Evolutionary conservation across 2,888 invertebrate species (phyloP), one percentile per base, ranked within the genome.

Genomic region (Parochlus steinenii): DNA sequence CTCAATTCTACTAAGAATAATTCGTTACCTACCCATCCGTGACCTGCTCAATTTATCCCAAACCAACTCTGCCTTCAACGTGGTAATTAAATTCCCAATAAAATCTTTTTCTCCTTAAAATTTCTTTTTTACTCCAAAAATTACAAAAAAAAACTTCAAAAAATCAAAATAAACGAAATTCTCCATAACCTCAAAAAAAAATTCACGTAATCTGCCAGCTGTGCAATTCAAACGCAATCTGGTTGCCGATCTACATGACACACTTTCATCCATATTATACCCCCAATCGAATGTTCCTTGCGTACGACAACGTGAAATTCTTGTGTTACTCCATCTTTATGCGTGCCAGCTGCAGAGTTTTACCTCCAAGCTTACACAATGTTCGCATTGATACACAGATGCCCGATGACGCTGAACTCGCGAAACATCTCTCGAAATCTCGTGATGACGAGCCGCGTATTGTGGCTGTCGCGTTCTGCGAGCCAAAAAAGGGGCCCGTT

Each of bases 191-290:
- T 16, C 10, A n/a, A 6, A 26, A 26, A 26, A 8, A 26, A 26
- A 3, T 31, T 31, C 4, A 12, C 14, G 20, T 5, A 2, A 19
- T 27, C 15, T 7, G 5, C 11, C 16, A 42, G 42, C 34, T 41
- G 29, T 41, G 30, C 22, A 40, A 37, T 32, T 25, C 22, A 8
- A 40, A 42, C 27, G 34, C 28, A 8, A 25, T 41, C 7, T 42
- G 42, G 42, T 36, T 41, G 12, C 11, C 19, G 11, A 37, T 40
- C 15, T 41, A 41, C 24, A 37, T 39, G n/a, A 36, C 36, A 30
- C 36, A 31, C 19, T 32, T 42, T 8, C 16, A 31, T 15, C n/a
- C 10, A 12, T 26, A 29, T 3, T 42, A 40, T 17, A 26, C 35
- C 10, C 30, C 18, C 10, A 11, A 39, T 28, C 19, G 10, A 8